Percentiles rank a stretch among this genome's conserved stretches.
Evolutionary conservation across 2,113 vertebrate genomes (phyloP).

Genomic region (Pseudonaja textilis): DNA sequence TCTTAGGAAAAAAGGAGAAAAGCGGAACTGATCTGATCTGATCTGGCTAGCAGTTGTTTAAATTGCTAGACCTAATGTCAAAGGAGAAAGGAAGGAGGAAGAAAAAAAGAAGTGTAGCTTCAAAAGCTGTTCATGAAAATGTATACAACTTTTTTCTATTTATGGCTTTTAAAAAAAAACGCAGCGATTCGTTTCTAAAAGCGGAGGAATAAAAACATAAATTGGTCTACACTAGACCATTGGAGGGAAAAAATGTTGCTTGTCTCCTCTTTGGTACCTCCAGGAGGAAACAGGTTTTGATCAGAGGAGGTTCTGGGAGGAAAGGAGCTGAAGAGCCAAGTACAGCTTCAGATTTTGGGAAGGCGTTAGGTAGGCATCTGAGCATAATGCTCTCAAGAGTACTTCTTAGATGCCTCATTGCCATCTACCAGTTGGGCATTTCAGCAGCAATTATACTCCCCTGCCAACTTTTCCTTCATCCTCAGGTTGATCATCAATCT

Average conservation of each 20-base stretch:
- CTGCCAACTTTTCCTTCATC: not conserved
- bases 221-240: not conserved
- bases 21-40: not conserved
- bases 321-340: not conserved
- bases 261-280: not conserved
- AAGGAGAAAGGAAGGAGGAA: not conserved
- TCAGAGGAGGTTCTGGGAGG: not conserved
- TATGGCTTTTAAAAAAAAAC: not conserved
- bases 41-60: not conserved
- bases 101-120: not conserved
- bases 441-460: not conserved
- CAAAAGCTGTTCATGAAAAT: not conserved
- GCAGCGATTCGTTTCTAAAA: not conserved
- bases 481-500: not conserved
- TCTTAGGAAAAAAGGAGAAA: not conserved
- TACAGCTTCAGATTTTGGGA: not conserved
- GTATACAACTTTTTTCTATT: not conserved
- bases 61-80: not conserved
- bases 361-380: not conserved
- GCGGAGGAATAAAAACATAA: not conserved
- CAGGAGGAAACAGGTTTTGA: not conserved
- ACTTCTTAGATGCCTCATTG: not conserved
- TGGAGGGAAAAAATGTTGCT: not conserved
- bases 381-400: not conserved
- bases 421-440: not conserved